Evolutionary conservation across 2,113 vertebrate genomes (phyloP), one percentile per base, ranked within the genome.

Genomic region (Syngnathoides biaculeatus): DNA sequence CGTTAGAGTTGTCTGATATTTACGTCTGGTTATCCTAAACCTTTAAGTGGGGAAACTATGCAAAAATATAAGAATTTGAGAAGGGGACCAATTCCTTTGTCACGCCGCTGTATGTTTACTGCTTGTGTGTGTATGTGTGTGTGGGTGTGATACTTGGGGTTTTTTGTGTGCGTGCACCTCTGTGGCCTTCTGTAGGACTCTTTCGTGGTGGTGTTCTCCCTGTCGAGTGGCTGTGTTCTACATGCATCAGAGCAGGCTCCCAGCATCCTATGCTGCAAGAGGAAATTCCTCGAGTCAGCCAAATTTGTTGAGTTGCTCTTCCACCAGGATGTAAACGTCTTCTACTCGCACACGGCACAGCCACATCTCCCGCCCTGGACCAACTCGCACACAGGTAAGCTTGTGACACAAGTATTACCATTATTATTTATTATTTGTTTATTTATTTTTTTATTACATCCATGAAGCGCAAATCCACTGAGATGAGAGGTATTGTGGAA

Each of bases 291-390:
- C 82, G 88, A 90, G 63, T 93, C 94, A 0, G 92, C 85, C 5
- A 93, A 89, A 53, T 96, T 98, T 38, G 93, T 93, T 5, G 94
- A 96, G 79, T 85, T 96, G 71, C 92, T 98, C 6, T 92, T 92
- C 66, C 94, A 95, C 79, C 92, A 93, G 75, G 95, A 98, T 5
- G 89, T 95, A 60, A 92, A 93, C 1, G 91, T 95, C 69, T 97
- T 96, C 89, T 95, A 93, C 52, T 81, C 86, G 0, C 92, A 95
- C 85, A 96, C 94, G 0, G 93, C 91, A 1, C 93, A 90, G 67
- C 89, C 91, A 3, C 93, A 93, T 66, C 88, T 97, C 52, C 94
- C 94, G 0, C 91, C 92, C 50, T 97, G 95, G 95, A 94, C 88
- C 74, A 87, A 84, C 79, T 88, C 84, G 0, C 84, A 86, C 73